Percentiles rank a stretch among this genome's conserved stretches.
These are phyloP conservation scores for Drosophila lacertosa DNA, from an alignment of 1,140 invertebrate species.

Conservation along the genomic window DNA sequence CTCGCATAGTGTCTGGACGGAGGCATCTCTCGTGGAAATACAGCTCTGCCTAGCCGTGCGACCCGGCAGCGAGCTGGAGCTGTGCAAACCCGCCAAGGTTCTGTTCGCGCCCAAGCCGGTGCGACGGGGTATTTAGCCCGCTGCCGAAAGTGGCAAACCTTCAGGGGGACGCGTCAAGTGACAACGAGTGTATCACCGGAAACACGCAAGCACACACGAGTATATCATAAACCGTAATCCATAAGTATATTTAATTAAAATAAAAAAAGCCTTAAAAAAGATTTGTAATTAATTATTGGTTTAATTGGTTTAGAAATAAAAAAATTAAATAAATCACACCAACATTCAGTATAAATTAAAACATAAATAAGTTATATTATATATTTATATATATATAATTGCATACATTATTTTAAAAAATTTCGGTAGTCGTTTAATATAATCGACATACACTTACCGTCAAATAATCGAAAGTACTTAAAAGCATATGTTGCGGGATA, in stretches of 20 bases:
- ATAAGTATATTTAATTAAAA: conserved; percentile 15
- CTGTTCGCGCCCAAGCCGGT: conserved; percentile 94
- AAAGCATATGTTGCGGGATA: background rate
- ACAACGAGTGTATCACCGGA: conserved; percentile 18
- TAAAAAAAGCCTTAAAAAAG: conserved; percentile 14
- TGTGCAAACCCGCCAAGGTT: conserved; percentile 96
- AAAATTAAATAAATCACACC: background rate
- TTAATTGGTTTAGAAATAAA: background rate
- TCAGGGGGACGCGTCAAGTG: background rate
- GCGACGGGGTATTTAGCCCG: conserved; percentile 90
- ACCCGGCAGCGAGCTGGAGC: conserved; percentile 88
- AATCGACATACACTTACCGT: background rate
- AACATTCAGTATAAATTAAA: too few relatives aligned
- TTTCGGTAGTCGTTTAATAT: background rate
- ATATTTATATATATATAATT: background rate
- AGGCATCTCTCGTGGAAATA: conserved; percentile 94
- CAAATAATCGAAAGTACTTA: background rate
- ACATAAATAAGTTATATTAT: too few relatives aligned
- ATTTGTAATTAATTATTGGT: too few relatives aligned
- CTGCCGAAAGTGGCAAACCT: background rate
- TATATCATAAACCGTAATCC: conserved; percentile 3
- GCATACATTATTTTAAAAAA: background rate
- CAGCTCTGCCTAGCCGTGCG: conserved; percentile 91
- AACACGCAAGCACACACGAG: background rate
- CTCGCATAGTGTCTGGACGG: conserved; percentile 95